These are phyloP conservation scores for Eudasyphora cyanicolor DNA, from an alignment of 2,888 invertebrate species.

Conservation along the genomic window DNA sequence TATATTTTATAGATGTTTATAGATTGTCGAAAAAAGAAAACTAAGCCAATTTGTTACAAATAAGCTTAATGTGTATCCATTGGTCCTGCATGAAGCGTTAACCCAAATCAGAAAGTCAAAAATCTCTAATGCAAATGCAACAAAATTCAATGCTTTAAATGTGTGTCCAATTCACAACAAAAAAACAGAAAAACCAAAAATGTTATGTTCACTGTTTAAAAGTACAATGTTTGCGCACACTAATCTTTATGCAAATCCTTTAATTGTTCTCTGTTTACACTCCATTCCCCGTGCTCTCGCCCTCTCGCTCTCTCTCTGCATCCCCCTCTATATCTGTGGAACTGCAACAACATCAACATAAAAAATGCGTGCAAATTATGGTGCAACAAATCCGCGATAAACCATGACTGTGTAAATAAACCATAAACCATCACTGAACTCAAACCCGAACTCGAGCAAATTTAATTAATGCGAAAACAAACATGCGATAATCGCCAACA, in stretches of 20 bases:
- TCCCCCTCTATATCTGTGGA: not conserved
- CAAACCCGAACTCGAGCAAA: not conserved
- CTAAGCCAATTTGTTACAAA: no score
- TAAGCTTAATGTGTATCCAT: constrained; percentile 7
- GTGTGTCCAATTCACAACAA: not conserved
- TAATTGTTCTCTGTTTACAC: constrained; percentile 15
- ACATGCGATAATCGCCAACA: not conserved
- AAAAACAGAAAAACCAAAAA: no score
- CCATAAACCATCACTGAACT: not conserved
- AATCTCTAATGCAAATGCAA: not conserved
- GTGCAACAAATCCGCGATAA: not conserved
- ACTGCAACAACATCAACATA: not conserved
- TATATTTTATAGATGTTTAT: not conserved
- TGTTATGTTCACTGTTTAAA: constrained; percentile 11
- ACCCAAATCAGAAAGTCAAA: not conserved
- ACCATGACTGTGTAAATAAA: not conserved
- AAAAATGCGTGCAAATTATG: constrained; percentile 17
- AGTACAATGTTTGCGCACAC: not conserved
- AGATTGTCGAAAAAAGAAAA: not conserved
- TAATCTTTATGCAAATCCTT: constrained; percentile 8
- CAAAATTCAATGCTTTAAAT: not conserved
- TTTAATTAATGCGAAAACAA: not conserved
- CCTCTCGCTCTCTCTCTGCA: no score
- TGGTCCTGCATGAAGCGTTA: constrained; percentile 13
- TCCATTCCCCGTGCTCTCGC: no score